Conservation (phyloP, 1,140 invertebrate species). For the Druon quercuslanigerum region DNA sequence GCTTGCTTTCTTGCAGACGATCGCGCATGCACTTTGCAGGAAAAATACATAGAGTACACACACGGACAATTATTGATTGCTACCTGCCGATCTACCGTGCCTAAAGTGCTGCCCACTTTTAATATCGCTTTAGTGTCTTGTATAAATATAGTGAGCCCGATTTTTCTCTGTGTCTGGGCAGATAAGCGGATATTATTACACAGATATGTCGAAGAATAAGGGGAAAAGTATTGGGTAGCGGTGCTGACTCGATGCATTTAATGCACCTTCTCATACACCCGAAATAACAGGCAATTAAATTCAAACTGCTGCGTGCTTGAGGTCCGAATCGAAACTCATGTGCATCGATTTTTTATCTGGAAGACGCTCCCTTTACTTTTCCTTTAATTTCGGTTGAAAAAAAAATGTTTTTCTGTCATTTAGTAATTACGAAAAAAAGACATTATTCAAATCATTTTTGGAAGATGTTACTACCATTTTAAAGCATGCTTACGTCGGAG, state of each 20-base stretch:
- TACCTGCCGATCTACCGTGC: conserved; percentile 21
- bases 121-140: conserved; percentile 10
- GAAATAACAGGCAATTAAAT: conserved; percentile 72
- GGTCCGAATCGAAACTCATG: conserved; percentile 49
- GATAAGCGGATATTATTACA: conserved; percentile 55
- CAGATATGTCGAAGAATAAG: conserved; percentile 34
- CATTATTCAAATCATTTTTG: too few species aligned
- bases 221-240: conserved; percentile 52
- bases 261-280: conserved; percentile 62
- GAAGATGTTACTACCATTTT: too few species aligned
- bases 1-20: conserved; percentile 1
- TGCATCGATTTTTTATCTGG: conserved; percentile 34
- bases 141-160: conserved; percentile 15
- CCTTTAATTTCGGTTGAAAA: conserved; percentile 18
- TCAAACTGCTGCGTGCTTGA: conserved; percentile 58
- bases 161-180: conserved; percentile 2
- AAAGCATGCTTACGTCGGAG: too few species aligned
- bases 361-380: conserved; percentile 41
- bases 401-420: too few species aligned
- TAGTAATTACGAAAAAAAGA: too few species aligned
- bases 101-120: conserved; percentile 29
- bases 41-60: conserved; percentile 19
- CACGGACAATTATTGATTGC: conserved; percentile 24
- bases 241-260: conserved; percentile 63
- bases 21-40: conserved; percentile 19